Evolutionary conservation across 2,888 invertebrate species (phyloP), one percentile per base, ranked within the genome.

Genomic region (Steromphala cineraria): DNA sequence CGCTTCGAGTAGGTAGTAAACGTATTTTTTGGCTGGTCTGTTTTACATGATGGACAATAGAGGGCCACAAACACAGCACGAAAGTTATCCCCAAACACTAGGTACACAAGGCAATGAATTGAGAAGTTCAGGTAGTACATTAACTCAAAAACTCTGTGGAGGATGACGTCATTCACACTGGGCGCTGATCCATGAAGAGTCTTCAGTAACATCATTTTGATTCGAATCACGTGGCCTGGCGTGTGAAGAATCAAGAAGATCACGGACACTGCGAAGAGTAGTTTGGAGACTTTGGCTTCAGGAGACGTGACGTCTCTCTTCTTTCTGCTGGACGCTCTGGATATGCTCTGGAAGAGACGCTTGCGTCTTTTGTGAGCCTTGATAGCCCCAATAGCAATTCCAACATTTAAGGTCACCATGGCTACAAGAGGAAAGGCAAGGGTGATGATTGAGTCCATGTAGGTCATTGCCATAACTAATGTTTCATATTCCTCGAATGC

Each of bases 81-180:
- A 40, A 83, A 83, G 15, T 81, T 81, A n/a, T 79, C 77, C 2
- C 83, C 83, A 31, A 80, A 80, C 4, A 71, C 55, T 19, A 83
- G 67, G 40, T 83, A 83, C 13, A 83, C 55, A n/a, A 36, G 56
- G 15, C 79, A 80, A 53, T 81, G 81, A 8, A 83, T 62, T 8
- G 81, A 81, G 15, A 79, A 79, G 31, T 78, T 79, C 24, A 80
- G 21, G 53, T 81, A 81, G 55, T 81, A 81, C 8, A 83, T 36
- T 40, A 81, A 13, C 21, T 81, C 74, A 53, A 83, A 79, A 10
- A 81, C 4, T 21, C 78, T 55, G 31, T 79, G 75, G n/a, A 83
- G 56, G 24, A 81, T 31, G 13, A 67, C 15, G 36, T 79, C 80
- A 15, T 53, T 53, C 5, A 67, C n/a, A 15, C 76, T 74, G 17